Evolutionary conservation across 2,888 invertebrate genomes (phyloP).

Genomic region (Bugula neritina): DNA sequence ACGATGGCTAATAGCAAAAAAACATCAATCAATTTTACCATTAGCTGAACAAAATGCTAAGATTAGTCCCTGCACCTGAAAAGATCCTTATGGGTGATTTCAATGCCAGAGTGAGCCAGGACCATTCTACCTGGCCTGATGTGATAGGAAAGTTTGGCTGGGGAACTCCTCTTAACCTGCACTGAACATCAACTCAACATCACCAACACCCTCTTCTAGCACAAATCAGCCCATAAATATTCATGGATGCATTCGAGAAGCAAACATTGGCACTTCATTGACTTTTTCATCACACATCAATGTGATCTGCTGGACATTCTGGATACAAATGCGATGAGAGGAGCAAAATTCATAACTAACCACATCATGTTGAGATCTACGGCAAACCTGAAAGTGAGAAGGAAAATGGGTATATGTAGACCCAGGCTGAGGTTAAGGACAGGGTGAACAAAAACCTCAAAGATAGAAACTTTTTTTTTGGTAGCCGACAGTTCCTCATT

Average conservation of each 20-base stretch:
- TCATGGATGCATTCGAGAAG: conserved; percentile 17
- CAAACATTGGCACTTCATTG: background rate
- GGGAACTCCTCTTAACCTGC: conserved; percentile 25
- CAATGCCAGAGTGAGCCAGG: conserved; percentile 28
- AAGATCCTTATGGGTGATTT: conserved; percentile 29
- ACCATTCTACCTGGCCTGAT: conserved; percentile 27
- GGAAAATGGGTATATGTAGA: too few relatives aligned
- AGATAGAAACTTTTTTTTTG: background rate
- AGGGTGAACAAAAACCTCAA: background rate
- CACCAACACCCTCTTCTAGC: conserved; percentile 27
- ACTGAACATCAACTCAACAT: conserved; percentile 21
- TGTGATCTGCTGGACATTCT: background rate
- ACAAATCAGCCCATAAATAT: conserved; percentile 7
- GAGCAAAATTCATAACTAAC: conserved; percentile 27
- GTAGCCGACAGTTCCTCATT: background rate
- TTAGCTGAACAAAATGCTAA: background rate
- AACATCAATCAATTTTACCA: conserved; percentile 18
- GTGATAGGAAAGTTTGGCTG: conserved; percentile 27
- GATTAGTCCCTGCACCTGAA: conserved; percentile 23
- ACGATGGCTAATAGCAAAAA: background rate
- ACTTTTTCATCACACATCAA: background rate
- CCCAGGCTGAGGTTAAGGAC: background rate
- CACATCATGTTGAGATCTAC: conserved; percentile 19
- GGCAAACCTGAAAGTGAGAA: conserved; percentile 16
- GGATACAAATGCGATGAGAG: too few relatives aligned